Evolutionary conservation across 2,888 invertebrate species (phyloP).

Genomic region (Sepioteuthis lessoniana): DNA sequence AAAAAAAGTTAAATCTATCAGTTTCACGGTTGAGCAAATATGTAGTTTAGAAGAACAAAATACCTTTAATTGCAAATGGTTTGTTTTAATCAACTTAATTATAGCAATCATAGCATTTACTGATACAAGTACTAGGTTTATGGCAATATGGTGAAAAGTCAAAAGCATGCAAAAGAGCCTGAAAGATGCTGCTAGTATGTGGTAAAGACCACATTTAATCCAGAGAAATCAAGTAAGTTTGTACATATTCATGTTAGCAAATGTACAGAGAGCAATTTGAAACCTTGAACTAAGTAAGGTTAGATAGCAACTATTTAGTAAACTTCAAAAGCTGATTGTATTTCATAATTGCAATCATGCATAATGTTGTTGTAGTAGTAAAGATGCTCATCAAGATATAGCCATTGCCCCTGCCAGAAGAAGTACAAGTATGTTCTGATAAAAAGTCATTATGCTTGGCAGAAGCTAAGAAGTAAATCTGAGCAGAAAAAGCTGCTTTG

Average conservation of each 20-base stretch:
- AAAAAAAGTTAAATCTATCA: background rate
- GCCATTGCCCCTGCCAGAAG: background rate
- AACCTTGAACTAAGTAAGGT: background rate
- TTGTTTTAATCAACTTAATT: background rate
- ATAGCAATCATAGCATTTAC: background rate
- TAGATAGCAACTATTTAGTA: background rate
- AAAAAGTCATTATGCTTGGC: background rate
- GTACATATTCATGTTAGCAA: background rate
- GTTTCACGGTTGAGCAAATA: background rate
- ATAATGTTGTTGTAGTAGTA: background rate
- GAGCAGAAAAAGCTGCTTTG: background rate
- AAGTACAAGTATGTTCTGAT: background rate
- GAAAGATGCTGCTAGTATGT: background rate
- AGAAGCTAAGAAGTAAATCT: background rate
- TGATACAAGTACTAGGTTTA: background rate
- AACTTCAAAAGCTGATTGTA: background rate
- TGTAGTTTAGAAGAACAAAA: background rate
- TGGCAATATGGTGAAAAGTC: background rate
- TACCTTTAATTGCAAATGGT: background rate
- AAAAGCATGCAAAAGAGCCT: background rate
- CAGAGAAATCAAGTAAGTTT: background rate
- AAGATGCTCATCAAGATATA: background rate
- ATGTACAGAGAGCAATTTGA: background rate
- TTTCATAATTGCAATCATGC: background rate
- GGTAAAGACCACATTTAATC: background rate